Percentiles rank a stretch among this genome's conserved stretches.
Evolutionary conservation across 2,797 vertebrate species (phyloP).

Genomic region (Rhinophrynus dorsalis): DNA sequence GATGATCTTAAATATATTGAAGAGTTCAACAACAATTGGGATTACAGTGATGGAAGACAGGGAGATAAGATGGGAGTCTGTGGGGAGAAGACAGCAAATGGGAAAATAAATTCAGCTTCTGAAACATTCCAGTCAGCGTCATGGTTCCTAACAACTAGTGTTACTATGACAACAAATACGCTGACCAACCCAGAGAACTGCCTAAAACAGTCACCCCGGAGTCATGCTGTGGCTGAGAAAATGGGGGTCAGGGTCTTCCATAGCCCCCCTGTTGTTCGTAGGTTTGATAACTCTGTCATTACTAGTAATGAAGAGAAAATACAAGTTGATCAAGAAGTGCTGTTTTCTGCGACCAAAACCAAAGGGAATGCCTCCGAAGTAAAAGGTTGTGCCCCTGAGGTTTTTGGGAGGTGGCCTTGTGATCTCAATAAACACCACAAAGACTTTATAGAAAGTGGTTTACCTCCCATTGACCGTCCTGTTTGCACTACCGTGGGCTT

Average conservation of each 20-base stretch:
- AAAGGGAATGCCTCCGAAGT: slow-evolving; percentile 63
- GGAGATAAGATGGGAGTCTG: slow-evolving; percentile 66
- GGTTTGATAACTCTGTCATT: slow-evolving; percentile 64
- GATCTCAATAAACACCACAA: slow-evolving; percentile 69
- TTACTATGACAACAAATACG: slow-evolving; percentile 93
- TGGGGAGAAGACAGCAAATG: slow-evolving; percentile 72
- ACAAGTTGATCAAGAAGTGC: slow-evolving; percentile 59
- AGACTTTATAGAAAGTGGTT: slow-evolving; percentile 76
- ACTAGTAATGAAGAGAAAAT: slow-evolving; percentile 58
- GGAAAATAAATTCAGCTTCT: slow-evolving; percentile 54
- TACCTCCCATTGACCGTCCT: slow-evolving; percentile 74
- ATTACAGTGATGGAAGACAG: slow-evolving; percentile 64
- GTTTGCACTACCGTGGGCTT: slow-evolving; percentile 83
- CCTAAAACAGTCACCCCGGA: slow-evolving; percentile 77
- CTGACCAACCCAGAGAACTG: slow-evolving; percentile 88
- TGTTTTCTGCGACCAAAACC: slow-evolving; percentile 66
- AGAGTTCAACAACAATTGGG: slow-evolving; percentile 94
- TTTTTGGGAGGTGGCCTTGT: slow-evolving; percentile 83
- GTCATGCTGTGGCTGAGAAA: slow-evolving; percentile 71
- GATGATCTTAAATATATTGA: slow-evolving; percentile 98
- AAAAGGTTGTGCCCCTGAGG: slow-evolving; percentile 72
- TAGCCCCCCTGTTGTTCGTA: slow-evolving; percentile 77
- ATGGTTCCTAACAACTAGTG: slow-evolving; percentile 94
- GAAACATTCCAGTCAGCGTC: slow-evolving; percentile 81
- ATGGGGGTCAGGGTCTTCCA: slow-evolving; percentile 81